Conservation (phyloP, 2,797 vertebrate species). For the Dryobates pubescens region DNA sequence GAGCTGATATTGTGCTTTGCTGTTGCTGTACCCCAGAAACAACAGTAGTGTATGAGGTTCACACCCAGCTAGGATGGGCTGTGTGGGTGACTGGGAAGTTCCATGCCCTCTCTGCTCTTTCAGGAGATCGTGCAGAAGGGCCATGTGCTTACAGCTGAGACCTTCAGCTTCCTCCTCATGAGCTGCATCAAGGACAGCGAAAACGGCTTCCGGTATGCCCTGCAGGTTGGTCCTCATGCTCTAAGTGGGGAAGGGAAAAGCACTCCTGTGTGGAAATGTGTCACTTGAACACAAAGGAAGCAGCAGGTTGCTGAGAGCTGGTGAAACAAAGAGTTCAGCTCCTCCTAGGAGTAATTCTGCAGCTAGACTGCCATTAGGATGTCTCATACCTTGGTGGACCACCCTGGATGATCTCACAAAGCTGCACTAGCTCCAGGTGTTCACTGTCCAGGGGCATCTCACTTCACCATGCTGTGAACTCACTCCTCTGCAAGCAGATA, state of each 20-base stretch:
- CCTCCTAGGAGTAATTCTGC: neutral
- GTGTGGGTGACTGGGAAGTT: neutral
- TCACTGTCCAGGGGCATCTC: neutral
- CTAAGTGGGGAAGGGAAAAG: neutral
- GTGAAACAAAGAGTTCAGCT: neutral
- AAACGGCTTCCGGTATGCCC: slow-evolving; percentile 84
- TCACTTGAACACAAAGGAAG: neutral
- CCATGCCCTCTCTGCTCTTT: neutral
- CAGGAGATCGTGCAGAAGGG: slow-evolving; percentile 91
- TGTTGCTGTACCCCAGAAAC: neutral
- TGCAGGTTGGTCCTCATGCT: slow-evolving; percentile 83
- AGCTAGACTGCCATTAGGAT: neutral
- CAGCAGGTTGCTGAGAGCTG: neutral
- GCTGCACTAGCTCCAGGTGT: neutral
- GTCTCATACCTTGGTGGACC: fast-evolving
- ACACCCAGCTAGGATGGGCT: neutral
- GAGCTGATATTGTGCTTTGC: neutral
- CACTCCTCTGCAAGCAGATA: neutral
- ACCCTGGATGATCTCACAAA: neutral
- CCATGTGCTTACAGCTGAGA: slow-evolving; percentile 84
- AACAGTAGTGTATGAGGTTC: neutral
- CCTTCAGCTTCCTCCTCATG: slow-evolving; percentile 92
- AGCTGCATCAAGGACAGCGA: slow-evolving; percentile 88
- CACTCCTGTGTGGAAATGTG: neutral
- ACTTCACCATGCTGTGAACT: neutral